Evolutionary conservation across 2,797 vertebrate species (phyloP), one percentile per base, ranked within the genome.

Genomic region (Acropternis orthonyx): DNA sequence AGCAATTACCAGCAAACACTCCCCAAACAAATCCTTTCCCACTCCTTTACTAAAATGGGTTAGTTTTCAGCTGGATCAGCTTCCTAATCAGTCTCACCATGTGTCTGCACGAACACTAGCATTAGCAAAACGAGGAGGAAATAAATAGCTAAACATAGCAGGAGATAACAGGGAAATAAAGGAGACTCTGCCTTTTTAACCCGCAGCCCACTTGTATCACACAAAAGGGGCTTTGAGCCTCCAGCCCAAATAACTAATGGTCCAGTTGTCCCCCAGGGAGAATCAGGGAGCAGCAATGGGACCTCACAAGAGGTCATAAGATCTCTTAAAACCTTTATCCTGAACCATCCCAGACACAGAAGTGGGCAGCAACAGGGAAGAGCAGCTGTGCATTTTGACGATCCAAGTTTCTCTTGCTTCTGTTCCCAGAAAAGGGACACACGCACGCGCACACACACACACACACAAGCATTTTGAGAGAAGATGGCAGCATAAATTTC

Each of bases 51-150:
- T 76, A 69, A 92, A 92, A 93, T 36, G 72, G 85, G 93, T 91
- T 91, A 14, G 27, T 91, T 95, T 96, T 89, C 96, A 96, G 93
- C 91, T 87, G 91, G 91, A 96, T 92, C 93, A 91, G 79, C 88
- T 94, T 91, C 81, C n/a, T 94, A 92, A 95, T 96, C 94, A 75
- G 89, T 85, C 91, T 91, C 89, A 74, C 94, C 94, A 89, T 71
- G 94, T 77, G 91, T 81, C 91, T 91, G 89, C 94, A 91, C 0
- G 12, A 95, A 93, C 85, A 93, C 79, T 74, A 68, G 75, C 91
- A 95, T 96, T 92, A 94, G 79, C 82, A 89, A 93, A 92, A 89
- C 21, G 34, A 56, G 91, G 65, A 93, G 82, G 85, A 95, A 95
- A 96, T 61, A 89, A 91, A 85, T 5, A 88, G 85, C 88, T 89